Evolutionary conservation across 2,888 invertebrate genomes (phyloP), one percentile per base, ranked within the genome.

Genomic region (Diarsia brunnea): DNA sequence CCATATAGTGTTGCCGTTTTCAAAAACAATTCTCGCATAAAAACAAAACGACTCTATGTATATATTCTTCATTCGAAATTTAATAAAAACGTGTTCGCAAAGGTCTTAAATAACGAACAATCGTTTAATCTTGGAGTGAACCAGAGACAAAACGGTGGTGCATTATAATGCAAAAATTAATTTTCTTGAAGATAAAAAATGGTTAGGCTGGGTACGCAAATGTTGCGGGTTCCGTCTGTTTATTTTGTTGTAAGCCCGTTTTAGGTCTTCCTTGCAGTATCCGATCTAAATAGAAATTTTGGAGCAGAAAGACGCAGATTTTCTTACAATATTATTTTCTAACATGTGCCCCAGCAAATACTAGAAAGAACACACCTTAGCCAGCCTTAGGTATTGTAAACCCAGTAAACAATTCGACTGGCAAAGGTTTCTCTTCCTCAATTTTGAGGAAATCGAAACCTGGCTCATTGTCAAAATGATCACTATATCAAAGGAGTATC

Each of bases 91-190:
- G 75, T 80, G 81, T 82, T 84, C 70, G 64, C 72, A 67, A 67
- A 53, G 73, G 64, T 76, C 70, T 31, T 87, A 85, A 85, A 87
- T 87, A 84, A 85, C 78, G 75, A 69, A 89, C 89, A 92, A 93
- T 91, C 93, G 90, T 93, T 92, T 92, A 92, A 92, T 91, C 91
- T 91, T 60, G 72, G 51, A 89, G 90, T 90, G 90, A 88, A 90
- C 87, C 86, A 89, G 85, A 89, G 86, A 91, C 82, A 87, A 80
- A 81, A 80, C 77, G 82, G 75, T 78, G 81, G 86, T 76, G 88
- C 88, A 88, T 73, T 79, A 78, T 90, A 89, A 90, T 89, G 87
- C 90, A 90, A 92, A 93, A 92, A 94, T 92, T 93, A 93, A 93
- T 93, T 93, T 93, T 88, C 87, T 83, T 87, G 71, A 67, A 84